phyloP scores from a whole-genome alignment of 2,888 invertebrate genomes.

The Harmothoe impar region DNA sequence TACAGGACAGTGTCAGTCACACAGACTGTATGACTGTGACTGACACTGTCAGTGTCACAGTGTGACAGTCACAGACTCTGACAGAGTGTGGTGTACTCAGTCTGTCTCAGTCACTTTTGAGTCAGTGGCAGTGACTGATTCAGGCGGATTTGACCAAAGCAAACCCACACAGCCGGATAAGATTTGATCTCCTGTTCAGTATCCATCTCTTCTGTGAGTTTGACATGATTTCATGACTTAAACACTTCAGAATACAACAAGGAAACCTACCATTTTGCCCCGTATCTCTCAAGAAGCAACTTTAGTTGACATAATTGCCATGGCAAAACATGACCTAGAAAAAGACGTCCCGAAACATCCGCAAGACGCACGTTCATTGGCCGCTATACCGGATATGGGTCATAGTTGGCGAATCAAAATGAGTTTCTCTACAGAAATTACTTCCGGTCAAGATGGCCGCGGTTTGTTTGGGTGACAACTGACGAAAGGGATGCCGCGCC shows the following conservation, averaged over 20 bases:
- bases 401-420: neutral
- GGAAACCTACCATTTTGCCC: slow-evolving; percentile 15
- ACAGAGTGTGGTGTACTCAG: neutral
- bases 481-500: neutral
- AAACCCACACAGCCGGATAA: neutral
- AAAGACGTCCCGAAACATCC: neutral
- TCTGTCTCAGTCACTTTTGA: neutral
- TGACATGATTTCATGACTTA: too few species aligned
- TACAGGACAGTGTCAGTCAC: too few species aligned
- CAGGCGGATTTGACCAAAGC: neutral
- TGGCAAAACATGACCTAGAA: slow-evolving; percentile 49
- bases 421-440: neutral
- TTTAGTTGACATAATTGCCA: slow-evolving; percentile 59
- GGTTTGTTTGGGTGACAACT: slow-evolving; percentile 58
- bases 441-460: slow-evolving; percentile 50
- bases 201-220: too few species aligned
- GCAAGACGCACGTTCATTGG: neutral
- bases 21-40: too few species aligned
- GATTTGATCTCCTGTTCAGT: neutral
- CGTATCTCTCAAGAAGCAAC: neutral
- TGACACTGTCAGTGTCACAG: too few species aligned
- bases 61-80: neutral
- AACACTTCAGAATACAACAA: neutral
- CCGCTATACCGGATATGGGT: neutral
- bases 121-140: neutral